phyloP scores from a whole-genome alignment of 2,888 invertebrate genomes.

The Operophtera brumata region DNA sequence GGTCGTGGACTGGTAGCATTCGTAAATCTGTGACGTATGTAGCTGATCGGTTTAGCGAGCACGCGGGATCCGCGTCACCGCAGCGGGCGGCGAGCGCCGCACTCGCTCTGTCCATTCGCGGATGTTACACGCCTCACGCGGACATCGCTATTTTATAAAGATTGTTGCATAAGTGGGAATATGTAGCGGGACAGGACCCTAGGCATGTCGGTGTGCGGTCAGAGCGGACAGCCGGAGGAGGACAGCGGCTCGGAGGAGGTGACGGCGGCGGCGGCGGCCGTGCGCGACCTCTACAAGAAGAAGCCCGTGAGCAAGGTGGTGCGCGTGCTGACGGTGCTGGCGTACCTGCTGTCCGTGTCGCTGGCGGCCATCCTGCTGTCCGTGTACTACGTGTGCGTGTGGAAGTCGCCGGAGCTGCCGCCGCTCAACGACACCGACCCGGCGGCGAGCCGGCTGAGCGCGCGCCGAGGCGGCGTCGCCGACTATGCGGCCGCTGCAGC shows the following conservation, averaged over 20 bases:
- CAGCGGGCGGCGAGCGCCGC: slow-evolving; percentile 30
- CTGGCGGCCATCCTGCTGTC: slow-evolving; percentile 90
- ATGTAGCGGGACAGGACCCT: slow-evolving; percentile 46
- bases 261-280: slow-evolving; percentile 44
- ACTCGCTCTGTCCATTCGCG: slow-evolving; percentile 56
- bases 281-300: slow-evolving; percentile 63
- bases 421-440: slow-evolving; percentile 45
- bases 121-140: slow-evolving; percentile 53
- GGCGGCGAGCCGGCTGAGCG: slow-evolving; percentile 35
- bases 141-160: slow-evolving; percentile 41
- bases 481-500: slow-evolving; percentile 3
- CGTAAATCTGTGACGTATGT: slow-evolving; percentile 65
- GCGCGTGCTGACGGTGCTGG: slow-evolving; percentile 88
- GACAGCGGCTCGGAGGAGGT: slow-evolving; percentile 60
- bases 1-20: slow-evolving; percentile 39
- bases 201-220: slow-evolving; percentile 65
- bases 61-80: slow-evolving; percentile 42
- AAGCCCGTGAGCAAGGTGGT: slow-evolving; percentile 71
- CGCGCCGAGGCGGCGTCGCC: slow-evolving; percentile 14
- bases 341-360: slow-evolving; percentile 92
- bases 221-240: slow-evolving; percentile 58
- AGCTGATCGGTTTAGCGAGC: slow-evolving; percentile 65
- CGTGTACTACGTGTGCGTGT: slow-evolving; percentile 90
- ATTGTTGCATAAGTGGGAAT: slow-evolving; percentile 34
- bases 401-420: slow-evolving; percentile 84